Percentiles rank a stretch among this genome's conserved stretches.
phyloP scores from a whole-genome alignment of 2,113 vertebrate species.

The Lepus europaeus region DNA sequence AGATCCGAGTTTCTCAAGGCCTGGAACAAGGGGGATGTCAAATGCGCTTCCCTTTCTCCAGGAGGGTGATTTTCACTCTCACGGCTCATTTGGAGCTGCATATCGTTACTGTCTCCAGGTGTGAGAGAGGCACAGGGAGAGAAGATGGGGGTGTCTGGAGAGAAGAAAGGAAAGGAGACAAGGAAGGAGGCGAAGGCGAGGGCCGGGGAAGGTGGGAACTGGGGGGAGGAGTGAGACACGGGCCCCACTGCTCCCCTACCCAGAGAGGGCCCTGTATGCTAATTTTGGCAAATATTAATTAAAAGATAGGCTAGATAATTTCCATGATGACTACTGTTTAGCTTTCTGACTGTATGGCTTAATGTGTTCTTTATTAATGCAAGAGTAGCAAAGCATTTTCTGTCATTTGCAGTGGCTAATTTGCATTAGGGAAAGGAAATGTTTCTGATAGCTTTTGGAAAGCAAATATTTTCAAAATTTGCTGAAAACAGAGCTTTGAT shows the following conservation, averaged over 20 bases:
- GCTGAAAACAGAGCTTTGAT: background rate
- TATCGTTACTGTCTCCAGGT: slow-evolving; percentile 83
- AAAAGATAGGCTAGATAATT: slow-evolving; percentile 70
- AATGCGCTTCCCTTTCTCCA: slow-evolving; percentile 79
- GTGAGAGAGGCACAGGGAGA: slow-evolving; percentile 71
- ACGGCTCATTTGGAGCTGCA: slow-evolving; percentile 81
- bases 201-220: background rate
- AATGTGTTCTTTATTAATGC: slow-evolving; percentile 75
- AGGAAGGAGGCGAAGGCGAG: too few relatives aligned
- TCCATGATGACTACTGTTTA: slow-evolving; percentile 70
- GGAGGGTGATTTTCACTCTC: slow-evolving; percentile 86
- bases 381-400: slow-evolving; percentile 48
- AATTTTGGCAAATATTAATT: slow-evolving; percentile 77
- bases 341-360: slow-evolving; percentile 59
- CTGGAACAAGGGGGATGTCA: slow-evolving; percentile 84
- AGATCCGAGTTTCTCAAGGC: slow-evolving; percentile 78
- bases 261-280: slow-evolving; percentile 38
- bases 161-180: background rate
- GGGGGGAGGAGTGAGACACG: fast-evolving
- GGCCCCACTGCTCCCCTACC: background rate
- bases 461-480: slow-evolving; percentile 60
- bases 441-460: slow-evolving; percentile 62
- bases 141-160: background rate
- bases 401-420: slow-evolving; percentile 66
- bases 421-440: slow-evolving; percentile 53